Evolutionary conservation across 1,140 invertebrate species (phyloP).

Genomic region (Zaprionus vittiger): DNA sequence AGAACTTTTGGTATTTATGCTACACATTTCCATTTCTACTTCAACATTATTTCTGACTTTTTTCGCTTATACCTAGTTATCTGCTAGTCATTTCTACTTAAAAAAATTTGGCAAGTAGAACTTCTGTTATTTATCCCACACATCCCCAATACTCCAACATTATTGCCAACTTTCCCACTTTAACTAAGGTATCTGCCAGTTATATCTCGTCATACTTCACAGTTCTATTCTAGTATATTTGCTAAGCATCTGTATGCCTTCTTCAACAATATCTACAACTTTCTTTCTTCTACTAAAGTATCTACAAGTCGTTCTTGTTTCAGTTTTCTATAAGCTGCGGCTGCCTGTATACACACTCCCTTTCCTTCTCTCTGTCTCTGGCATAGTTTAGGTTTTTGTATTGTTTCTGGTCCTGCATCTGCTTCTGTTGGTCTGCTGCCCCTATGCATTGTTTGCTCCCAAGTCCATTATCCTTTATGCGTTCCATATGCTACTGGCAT

Average conservation of each 20-base stretch:
- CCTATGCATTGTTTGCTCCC: slow-evolving; percentile 61
- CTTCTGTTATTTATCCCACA: neutral
- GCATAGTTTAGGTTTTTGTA: slow-evolving; percentile 45
- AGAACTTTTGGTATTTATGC: neutral
- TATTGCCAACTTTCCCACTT: neutral
- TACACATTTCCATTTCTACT: neutral
- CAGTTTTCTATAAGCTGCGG: slow-evolving; percentile 7
- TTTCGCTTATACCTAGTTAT: too few species aligned
- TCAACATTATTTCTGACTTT: neutral
- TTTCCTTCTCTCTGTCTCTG: neutral
- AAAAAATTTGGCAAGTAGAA: neutral
- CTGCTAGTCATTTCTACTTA: neutral
- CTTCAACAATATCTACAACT: neutral
- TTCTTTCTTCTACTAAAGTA: neutral
- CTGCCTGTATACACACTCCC: neutral
- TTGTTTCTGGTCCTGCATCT: slow-evolving; percentile 31
- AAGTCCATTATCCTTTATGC: slow-evolving; percentile 74
- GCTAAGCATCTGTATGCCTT: accelerated
- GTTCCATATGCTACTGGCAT: slow-evolving; percentile 48
- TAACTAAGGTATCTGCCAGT: neutral
- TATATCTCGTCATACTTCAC: neutral
- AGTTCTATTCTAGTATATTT: neutral
- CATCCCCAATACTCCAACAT: neutral
- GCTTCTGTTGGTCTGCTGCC: slow-evolving; percentile 18
- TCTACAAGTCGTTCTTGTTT: neutral